Conservation (phyloP, 1,140 invertebrate species). For the Drosophila willistoni region DNA sequence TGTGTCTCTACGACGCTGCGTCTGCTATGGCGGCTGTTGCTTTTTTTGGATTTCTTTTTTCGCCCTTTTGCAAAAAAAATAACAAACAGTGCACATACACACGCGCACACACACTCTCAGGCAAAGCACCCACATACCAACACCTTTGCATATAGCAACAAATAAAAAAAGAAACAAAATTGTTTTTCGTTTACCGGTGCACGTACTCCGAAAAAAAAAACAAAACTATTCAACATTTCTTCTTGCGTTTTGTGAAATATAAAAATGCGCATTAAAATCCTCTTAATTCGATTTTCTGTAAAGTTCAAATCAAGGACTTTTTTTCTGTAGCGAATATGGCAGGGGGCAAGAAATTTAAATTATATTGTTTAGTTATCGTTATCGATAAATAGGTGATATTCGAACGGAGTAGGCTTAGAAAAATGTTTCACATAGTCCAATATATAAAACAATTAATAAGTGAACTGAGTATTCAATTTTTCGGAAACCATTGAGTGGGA, state of each 20-base stretch:
- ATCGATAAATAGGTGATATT: background rate
- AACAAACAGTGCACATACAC: conserved; percentile 45
- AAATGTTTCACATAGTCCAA: background rate
- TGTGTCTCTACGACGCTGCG: background rate
- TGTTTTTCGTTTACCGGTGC: conserved; percentile 52
- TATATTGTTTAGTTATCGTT: background rate
- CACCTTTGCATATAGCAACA: background rate
- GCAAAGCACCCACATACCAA: conserved; percentile 11
- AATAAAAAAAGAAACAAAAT: conserved; percentile 26
- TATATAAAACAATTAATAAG: background rate
- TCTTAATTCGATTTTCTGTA: too few relatives aligned
- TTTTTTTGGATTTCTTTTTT: conserved; percentile 65
- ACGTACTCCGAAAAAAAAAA: conserved; percentile 1
- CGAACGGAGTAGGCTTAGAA: background rate
- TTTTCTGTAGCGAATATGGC: too few relatives aligned
- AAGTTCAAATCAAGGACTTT: too few relatives aligned
- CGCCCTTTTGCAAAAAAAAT: conserved; percentile 47
- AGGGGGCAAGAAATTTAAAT: too few relatives aligned
- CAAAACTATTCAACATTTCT: conserved; percentile 1
- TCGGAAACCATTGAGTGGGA: background rate
- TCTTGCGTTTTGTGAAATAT: too few relatives aligned
- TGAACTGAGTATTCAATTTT: background rate
- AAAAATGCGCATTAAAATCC: too few relatives aligned
- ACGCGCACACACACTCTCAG: conserved; percentile 1
- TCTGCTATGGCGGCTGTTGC: conserved; percentile 57